Conservation (phyloP, 2,113 vertebrate genomes). For the Pelodiscus sinensis region DNA sequence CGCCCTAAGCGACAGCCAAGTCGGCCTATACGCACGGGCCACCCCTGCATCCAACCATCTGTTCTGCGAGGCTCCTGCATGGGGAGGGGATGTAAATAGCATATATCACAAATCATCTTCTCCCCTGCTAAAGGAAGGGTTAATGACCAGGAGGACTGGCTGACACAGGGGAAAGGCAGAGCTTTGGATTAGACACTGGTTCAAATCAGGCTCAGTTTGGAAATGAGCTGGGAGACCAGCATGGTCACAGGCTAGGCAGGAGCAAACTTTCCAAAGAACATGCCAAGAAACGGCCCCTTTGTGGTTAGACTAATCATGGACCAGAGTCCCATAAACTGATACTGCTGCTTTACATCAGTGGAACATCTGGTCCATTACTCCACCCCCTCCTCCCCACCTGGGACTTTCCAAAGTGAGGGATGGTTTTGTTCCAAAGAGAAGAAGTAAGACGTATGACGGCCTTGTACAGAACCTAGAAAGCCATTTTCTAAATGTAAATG, state of each 20-base stretch:
- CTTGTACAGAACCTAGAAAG: not conserved
- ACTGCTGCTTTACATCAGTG: not conserved
- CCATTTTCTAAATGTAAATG: not conserved
- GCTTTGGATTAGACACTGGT: not conserved
- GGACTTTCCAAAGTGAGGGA: not conserved
- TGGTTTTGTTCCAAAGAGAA: fast-evolving
- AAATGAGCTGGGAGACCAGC: not conserved
- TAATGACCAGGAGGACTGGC: not conserved
- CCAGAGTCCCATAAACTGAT: too few relatives aligned
- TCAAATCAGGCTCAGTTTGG: not conserved
- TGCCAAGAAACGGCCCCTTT: fast-evolving
- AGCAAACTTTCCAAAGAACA: fast-evolving
- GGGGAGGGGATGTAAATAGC: not conserved
- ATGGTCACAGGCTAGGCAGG: fast-evolving
- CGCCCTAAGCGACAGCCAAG: too few relatives aligned
- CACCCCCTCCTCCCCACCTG: not conserved
- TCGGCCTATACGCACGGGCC: too few relatives aligned
- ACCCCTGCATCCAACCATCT: not conserved
- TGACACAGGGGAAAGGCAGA: not conserved
- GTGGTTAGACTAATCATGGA: not conserved
- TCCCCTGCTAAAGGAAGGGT: not conserved
- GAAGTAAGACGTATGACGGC: not conserved
- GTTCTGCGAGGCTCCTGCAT: not conserved
- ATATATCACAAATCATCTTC: not conserved
- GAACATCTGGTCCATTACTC: not conserved